Percentiles rank a stretch among this genome's conserved stretches.
These are phyloP conservation scores for Drosophila nr. fundita DNA, from an alignment of 2,888 invertebrate species.

Conservation along the genomic window DNA sequence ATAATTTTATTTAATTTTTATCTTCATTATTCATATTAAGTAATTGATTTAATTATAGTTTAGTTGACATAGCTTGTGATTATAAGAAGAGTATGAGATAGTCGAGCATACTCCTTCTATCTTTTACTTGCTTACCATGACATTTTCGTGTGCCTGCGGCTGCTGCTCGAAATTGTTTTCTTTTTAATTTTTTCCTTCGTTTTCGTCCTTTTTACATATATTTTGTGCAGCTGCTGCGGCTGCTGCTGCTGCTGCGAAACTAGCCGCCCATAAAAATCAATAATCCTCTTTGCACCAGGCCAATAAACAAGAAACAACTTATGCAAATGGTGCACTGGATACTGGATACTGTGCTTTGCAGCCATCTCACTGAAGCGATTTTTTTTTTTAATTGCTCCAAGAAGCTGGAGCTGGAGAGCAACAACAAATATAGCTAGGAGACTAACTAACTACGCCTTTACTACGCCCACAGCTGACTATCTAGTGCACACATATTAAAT, in stretches of 20 bases:
- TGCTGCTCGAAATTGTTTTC: conserved; percentile 48
- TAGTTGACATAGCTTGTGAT: neutral
- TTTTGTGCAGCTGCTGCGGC: neutral
- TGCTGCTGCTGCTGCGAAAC: conserved; percentile 33
- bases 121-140: conserved; percentile 30
- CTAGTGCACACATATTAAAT: conserved; percentile 65
- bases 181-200: conserved; percentile 21
- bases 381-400: conserved; percentile 69
- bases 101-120: neutral
- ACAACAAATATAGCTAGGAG: neutral
- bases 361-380: conserved; percentile 17
- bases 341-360: conserved; percentile 7
- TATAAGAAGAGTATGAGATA: neutral
- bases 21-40: neutral
- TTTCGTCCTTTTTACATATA: conserved; percentile 8
- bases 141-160: conserved; percentile 59
- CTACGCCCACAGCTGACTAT: conserved; percentile 11
- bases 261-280: conserved; percentile 64
- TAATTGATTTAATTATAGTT: neutral
- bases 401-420: conserved; percentile 23
- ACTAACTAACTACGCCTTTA: neutral
- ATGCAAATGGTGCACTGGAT: conserved; percentile 50
- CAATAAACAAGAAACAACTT: conserved; percentile 51
- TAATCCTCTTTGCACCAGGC: conserved; percentile 72
- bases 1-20: neutral